Evolutionary conservation across 2,113 vertebrate species (phyloP), one percentile per base, ranked within the genome.

Genomic region (Ptychochromis oligacanthus): DNA sequence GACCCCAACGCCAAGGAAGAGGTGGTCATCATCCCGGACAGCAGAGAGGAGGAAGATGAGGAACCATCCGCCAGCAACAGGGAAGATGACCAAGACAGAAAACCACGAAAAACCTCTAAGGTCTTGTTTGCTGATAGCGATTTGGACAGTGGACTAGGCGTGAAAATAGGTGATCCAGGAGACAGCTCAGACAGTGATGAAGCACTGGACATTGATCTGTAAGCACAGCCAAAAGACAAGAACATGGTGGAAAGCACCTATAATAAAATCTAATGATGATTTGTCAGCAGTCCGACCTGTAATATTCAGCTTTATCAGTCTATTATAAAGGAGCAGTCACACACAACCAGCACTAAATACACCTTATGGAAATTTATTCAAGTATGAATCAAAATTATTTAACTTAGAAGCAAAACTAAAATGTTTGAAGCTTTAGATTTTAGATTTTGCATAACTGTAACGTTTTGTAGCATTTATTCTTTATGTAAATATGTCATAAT

Each of bases 1-100:
- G 93, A 95, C 59, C 96, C 95, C 2, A 13, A 94, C 4, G 92
- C 93, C 76, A 95, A 94, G 65, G 95, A 95, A 55, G 95, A 96
- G 28, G 94, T 95, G 72, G 89, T 96, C 52, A 94, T 96, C 56
- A 96, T 96, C 79, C 94, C 94, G 2, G 89, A 94, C 40, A 94
- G 62, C 36, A 76, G 78, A 61, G 92, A 92, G n/a, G 70, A 80
- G 0, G 92, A 95, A 4, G 94, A 93, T 0, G 83, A 91, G 1
- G 86, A 92, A 4, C 85, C 83, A 13, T 49, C 74, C 24, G 64
- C 43, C 55, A 55, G 49, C 11, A 4, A n/a, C 77, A 28, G 43
- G 34, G 20, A 82, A 9, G 65, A 88, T 1, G 58, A 89, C 1
- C 81, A 76, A 1, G 82, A 89, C 1, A 20, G 84, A 1, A 57